These are phyloP conservation scores for Cathartes aura DNA, from an alignment of 2,113 vertebrate species.

Conservation along the genomic window DNA sequence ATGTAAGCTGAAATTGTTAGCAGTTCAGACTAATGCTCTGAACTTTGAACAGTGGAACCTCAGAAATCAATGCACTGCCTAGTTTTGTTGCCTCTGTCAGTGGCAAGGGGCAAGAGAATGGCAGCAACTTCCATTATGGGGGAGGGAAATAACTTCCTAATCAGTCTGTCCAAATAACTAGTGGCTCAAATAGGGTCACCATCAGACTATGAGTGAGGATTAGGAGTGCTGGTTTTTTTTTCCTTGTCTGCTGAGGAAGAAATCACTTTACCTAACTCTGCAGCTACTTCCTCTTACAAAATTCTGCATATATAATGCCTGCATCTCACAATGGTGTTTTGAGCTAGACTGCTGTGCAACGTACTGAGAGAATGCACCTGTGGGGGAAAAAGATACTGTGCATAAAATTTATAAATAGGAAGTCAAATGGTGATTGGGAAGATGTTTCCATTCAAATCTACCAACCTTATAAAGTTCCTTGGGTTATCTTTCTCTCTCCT, in stretches of 20 bases:
- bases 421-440: not conserved
- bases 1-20: not conserved
- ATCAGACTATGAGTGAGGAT: not conserved
- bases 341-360: not conserved
- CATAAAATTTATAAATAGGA: not conserved
- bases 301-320: not conserved
- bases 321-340: not conserved
- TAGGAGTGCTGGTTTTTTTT: not conserved
- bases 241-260: not conserved
- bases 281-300: not conserved
- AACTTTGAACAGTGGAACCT: not conserved
- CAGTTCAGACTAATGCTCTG: not conserved
- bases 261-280: not conserved
- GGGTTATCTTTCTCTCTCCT: not conserved
- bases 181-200: not conserved
- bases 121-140: not conserved
- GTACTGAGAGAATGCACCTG: not conserved
- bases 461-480: not conserved
- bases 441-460: not conserved
- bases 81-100: not conserved
- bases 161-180: not conserved
- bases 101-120: not conserved
- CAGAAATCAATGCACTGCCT: not conserved
- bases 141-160: not conserved
- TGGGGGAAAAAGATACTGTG: not conserved